phyloP scores from a whole-genome alignment of 2,888 invertebrate species.

The Dendrolimus pini region DNA sequence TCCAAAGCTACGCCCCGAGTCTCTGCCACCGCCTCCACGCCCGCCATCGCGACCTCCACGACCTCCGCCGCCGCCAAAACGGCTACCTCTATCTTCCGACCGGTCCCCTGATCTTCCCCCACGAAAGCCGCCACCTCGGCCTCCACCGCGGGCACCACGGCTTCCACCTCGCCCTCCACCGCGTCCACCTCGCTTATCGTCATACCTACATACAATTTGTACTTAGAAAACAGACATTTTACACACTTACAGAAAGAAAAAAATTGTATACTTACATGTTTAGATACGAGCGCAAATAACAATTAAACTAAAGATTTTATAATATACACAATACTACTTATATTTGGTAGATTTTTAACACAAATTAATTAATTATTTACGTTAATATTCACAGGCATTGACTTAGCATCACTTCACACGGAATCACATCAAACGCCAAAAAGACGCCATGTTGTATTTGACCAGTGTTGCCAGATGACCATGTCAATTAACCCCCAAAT shows the following conservation, averaged over 20 bases:
- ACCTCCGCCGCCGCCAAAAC: constrained; percentile 50
- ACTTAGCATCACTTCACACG: constrained; percentile 11
- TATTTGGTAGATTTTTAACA: constrained; percentile 1
- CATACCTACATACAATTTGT: constrained; percentile 52
- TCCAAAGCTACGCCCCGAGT: constrained; percentile 46
- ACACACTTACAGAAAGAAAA: constrained; percentile 7
- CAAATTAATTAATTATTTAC: constrained; percentile 4
- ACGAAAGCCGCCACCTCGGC: constrained; percentile 43
- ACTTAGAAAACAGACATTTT: neutral
- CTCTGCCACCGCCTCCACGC: constrained; percentile 43
- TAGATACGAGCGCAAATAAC: constrained; percentile 6
- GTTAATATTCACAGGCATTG: constrained; percentile 4
- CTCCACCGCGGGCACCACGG: constrained; percentile 40
- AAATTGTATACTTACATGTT: constrained; percentile 39
- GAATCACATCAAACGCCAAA: constrained; percentile 19
- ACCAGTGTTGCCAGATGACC: too few species aligned
- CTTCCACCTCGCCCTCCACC: constrained; percentile 50
- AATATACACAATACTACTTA: neutral
- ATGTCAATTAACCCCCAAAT: too few species aligned
- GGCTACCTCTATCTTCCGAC: constrained; percentile 62
- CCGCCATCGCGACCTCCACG: constrained; percentile 39
- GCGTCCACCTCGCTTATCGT: constrained; percentile 69
- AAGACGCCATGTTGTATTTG: constrained; percentile 32
- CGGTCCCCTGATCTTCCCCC: constrained; percentile 56
- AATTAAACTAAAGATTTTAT: constrained; percentile 4